Conservation (phyloP, 2,797 vertebrate species). For the Acrossocheilus wenchowensis region DNA sequence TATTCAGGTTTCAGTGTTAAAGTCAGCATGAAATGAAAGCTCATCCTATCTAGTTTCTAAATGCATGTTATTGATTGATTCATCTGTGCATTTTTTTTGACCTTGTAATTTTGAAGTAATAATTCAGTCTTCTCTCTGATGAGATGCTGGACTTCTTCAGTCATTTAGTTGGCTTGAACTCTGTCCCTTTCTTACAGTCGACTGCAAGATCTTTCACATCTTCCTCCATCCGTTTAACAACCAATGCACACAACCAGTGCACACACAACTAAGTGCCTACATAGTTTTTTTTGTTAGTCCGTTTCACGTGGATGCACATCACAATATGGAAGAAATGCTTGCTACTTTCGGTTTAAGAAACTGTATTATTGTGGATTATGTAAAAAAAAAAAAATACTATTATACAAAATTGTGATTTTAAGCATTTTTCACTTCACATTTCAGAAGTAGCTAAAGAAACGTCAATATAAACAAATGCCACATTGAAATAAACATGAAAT, state of each 20-base stretch:
- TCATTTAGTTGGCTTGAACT: not conserved
- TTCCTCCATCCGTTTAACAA: not conserved
- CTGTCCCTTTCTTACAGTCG: not conserved
- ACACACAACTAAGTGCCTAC: too few relatives aligned
- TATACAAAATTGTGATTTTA: not conserved
- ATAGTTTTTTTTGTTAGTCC: not conserved
- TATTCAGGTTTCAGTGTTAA: not conserved
- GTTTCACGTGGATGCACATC: not conserved
- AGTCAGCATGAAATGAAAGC: not conserved
- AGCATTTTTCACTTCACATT: not conserved
- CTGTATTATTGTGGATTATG: not conserved
- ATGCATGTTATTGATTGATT: not conserved
- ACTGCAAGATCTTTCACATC: not conserved
- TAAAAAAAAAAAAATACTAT: too few relatives aligned
- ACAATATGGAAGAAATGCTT: not conserved
- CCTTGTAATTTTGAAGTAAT: not conserved
- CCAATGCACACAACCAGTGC: not conserved
- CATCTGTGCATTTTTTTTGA: not conserved
- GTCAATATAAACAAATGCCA: not conserved
- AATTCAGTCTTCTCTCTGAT: not conserved
- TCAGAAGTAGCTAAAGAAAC: not conserved
- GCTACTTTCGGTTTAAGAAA: not conserved
- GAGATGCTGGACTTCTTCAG: not conserved
- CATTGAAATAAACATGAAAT: not conserved
- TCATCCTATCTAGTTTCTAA: not conserved